Conservation (phyloP, 2,797 vertebrate genomes). For the Oreochromis grahami region DNA sequence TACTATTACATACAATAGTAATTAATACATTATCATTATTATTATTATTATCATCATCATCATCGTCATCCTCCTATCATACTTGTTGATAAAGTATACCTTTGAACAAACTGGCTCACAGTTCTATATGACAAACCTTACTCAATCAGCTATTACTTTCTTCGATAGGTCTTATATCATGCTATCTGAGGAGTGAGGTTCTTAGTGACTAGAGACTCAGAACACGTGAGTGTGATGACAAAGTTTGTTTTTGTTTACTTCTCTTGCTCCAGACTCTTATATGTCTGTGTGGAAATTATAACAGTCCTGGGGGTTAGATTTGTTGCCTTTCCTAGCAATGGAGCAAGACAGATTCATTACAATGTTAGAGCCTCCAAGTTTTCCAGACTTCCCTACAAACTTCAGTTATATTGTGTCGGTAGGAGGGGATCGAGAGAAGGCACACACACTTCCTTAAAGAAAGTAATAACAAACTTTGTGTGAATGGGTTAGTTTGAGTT, state of each 20-base stretch:
- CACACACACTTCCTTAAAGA: not conserved
- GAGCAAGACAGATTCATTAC: not conserved
- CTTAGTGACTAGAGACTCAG: not conserved
- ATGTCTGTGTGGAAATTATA: not conserved
- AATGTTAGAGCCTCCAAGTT: not conserved
- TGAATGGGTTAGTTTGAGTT: not conserved
- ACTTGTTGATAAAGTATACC: not conserved
- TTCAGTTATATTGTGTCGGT: not conserved
- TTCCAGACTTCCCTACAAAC: not conserved
- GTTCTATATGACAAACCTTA: not conserved
- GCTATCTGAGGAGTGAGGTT: not conserved
- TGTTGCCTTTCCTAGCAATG: not conserved
- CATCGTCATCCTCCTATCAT: not conserved
- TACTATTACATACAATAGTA: not conserved
- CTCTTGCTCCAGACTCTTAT: not conserved
- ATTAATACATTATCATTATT: not conserved
- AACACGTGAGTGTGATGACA: not conserved
- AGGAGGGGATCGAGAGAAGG: not conserved
- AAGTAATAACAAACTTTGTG: not conserved
- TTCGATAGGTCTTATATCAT: not conserved
- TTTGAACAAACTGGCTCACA: not conserved
- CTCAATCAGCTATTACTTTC: not conserved
- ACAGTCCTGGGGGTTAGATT: fast-evolving
- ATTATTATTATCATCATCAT: too few species aligned
- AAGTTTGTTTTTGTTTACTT: not conserved